These are phyloP conservation scores for Drosophila sp. DNA, from an alignment of 1,140 invertebrate genomes.

Conservation along the genomic window DNA sequence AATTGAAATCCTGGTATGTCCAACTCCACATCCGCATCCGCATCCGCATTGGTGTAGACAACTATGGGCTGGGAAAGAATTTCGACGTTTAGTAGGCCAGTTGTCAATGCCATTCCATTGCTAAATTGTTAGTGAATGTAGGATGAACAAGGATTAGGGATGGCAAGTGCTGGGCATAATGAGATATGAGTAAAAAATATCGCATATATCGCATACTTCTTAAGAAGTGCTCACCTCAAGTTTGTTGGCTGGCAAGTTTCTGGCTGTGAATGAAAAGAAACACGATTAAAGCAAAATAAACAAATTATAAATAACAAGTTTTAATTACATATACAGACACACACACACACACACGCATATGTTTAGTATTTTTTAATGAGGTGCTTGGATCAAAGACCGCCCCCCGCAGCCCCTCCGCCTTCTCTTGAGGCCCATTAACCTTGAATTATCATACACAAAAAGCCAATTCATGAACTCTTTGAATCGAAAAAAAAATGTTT, in stretches of 20 bases:
- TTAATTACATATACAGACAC: neutral
- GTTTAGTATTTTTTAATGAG: slow-evolving; percentile 5
- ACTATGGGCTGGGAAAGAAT: slow-evolving; percentile 30
- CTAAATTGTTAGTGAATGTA: slow-evolving; percentile 18
- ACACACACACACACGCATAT: neutral
- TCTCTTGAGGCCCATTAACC: neutral
- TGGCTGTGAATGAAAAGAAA: neutral
- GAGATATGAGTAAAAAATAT: neutral
- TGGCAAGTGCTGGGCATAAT: neutral
- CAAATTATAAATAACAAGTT: slow-evolving; percentile 13
- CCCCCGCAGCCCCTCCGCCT: neutral
- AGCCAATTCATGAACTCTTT: neutral
- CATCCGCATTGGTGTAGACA: slow-evolving; percentile 10
- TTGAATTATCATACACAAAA: slow-evolving; percentile 1
- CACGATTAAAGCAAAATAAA: slow-evolving; percentile 7
- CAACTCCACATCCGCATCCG: neutral
- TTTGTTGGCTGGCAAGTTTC: neutral
- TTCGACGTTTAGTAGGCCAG: slow-evolving; percentile 29
- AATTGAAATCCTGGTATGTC: slow-evolving; percentile 35
- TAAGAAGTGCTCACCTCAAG: neutral
- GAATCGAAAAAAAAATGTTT: no score
- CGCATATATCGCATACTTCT: neutral
- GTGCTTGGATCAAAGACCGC: neutral
- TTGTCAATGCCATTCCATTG: slow-evolving; percentile 25
- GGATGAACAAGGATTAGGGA: slow-evolving; percentile 5